A percentile compares a stretch with the other conserved stretches of the same genome.
Evolutionary conservation across 2,113 vertebrate genomes (phyloP).

Genomic region (Microcebus ravelobensis): DNA sequence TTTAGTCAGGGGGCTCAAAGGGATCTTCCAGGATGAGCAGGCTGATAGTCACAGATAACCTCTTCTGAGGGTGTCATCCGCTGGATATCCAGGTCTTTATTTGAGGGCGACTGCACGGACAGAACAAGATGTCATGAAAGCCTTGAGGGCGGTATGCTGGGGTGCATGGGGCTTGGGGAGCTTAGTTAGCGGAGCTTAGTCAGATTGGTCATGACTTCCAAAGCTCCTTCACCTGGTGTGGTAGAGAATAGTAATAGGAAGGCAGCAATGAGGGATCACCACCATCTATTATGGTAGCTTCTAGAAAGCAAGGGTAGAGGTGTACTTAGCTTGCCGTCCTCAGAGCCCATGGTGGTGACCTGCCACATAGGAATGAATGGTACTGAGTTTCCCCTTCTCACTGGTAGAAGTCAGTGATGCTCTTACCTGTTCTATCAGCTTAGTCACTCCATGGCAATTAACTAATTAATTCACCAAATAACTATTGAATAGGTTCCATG

Average conservation of each 20-base stretch:
- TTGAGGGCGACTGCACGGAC: neutral
- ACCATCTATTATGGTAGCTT: neutral
- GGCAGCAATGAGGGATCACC: neutral
- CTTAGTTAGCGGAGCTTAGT: neutral
- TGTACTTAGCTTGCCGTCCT: neutral
- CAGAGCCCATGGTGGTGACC: neutral
- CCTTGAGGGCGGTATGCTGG: neutral
- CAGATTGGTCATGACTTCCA: neutral
- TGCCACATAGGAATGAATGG: neutral
- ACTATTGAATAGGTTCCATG: neutral
- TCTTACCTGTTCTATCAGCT: neutral
- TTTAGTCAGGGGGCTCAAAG: neutral
- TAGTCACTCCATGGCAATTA: neutral
- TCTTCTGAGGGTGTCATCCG: neutral
- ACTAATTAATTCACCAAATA: conserved; percentile 32
- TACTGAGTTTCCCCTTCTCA: neutral
- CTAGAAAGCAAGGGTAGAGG: neutral
- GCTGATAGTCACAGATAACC: neutral
- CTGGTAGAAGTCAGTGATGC: neutral
- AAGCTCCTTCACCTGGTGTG: neutral
- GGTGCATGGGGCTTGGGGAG: rapidly evolving
- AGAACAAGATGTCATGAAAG: neutral
- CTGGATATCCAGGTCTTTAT: neutral
- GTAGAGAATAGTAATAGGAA: neutral
- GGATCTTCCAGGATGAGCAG: neutral